Evolutionary conservation across 2,888 invertebrate species (phyloP).

Genomic region (Cotesia congregata): DNA sequence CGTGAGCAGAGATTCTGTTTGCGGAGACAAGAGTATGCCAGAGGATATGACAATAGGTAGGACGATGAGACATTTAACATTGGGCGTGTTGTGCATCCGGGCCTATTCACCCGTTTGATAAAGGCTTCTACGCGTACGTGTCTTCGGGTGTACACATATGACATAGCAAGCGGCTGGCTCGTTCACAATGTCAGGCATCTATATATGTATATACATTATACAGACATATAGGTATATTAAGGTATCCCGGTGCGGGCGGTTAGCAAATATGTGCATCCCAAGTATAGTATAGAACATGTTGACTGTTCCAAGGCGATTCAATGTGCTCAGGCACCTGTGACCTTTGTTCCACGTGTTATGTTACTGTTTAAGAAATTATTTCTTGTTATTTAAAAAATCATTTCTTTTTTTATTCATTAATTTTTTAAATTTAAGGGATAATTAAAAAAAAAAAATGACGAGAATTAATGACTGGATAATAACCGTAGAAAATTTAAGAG

Average conservation of each 20-base stretch:
- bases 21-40: background rate
- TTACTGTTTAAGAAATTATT: background rate
- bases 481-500: too few relatives aligned
- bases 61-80: constrained; percentile 5
- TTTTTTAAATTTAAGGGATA: too few relatives aligned
- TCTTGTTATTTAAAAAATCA: too few relatives aligned
- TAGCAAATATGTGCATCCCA: constrained; percentile 29
- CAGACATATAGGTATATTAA: constrained; percentile 16
- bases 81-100: constrained; percentile 37
- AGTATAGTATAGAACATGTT: constrained; percentile 13
- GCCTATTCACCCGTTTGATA: constrained; percentile 37
- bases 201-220: background rate
- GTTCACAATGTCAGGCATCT: background rate
- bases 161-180: background rate
- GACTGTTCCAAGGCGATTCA: constrained; percentile 22
- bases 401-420: too few relatives aligned
- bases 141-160: constrained; percentile 22
- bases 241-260: constrained; percentile 37
- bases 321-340: constrained; percentile 32
- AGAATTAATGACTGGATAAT: too few relatives aligned
- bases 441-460: too few relatives aligned
- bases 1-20: background rate
- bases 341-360: background rate
- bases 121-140: constrained; percentile 35
- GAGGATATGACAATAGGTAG: background rate